Percentiles rank a stretch among this genome's conserved stretches.
Evolutionary conservation across 64 coral and sea anemone species (phyloP).

Genomic region (Montipora sp.): DNA sequence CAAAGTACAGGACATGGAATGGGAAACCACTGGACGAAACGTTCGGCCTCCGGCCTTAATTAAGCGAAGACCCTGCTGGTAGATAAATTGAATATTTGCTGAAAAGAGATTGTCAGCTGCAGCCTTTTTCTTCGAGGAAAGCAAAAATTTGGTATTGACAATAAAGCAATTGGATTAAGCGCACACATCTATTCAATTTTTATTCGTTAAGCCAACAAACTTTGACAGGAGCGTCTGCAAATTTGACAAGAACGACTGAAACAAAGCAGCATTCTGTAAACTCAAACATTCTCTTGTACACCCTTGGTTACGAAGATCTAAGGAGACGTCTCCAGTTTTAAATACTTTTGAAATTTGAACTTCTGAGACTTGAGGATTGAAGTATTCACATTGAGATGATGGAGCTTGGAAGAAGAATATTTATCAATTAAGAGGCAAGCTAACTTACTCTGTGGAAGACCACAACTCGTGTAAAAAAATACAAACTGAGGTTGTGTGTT

Average conservation of each 20-base stretch:
- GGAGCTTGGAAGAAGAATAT: neutral
- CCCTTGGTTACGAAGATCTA: constrained; percentile 4
- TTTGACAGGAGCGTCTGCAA: constrained; percentile 5
- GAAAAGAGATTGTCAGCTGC: neutral
- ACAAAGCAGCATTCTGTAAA: neutral
- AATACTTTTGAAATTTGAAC: neutral
- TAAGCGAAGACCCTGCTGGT: neutral
- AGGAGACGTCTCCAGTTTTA: neutral
- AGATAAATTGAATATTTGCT: neutral
- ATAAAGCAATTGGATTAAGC: neutral
- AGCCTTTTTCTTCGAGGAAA: neutral
- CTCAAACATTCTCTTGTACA: constrained; percentile 45
- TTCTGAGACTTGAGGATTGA: neutral
- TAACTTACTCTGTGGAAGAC: neutral
- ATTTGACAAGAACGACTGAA: constrained; percentile 11
- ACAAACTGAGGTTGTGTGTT: neutral
- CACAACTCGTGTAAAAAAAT: neutral
- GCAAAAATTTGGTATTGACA: neutral
- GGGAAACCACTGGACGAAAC: no score
- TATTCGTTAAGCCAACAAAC: neutral
- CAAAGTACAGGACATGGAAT: no score
- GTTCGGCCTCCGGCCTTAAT: no score
- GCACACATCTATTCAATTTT: neutral
- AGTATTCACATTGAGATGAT: neutral
- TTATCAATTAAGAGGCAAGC: neutral